These are phyloP conservation scores for Acinonyx jubatus DNA, from an alignment of 2,113 vertebrate genomes.

Conservation along the genomic window DNA sequence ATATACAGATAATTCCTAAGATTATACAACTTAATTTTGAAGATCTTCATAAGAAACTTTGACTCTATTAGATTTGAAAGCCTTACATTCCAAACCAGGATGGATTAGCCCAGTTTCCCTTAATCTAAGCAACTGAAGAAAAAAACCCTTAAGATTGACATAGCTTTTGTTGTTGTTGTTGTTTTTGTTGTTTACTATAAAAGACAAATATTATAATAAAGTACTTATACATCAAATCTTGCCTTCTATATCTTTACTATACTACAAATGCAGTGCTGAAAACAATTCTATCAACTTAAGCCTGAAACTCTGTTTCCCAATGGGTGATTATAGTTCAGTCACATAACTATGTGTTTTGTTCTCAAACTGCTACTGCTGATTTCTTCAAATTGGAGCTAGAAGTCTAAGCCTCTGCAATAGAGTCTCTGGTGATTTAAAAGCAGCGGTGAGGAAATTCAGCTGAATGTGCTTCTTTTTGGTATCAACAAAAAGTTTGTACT, in stretches of 20 bases:
- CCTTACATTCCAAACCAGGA: neutral
- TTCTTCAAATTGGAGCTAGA: neutral
- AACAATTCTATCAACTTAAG: neutral
- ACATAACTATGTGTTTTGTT: neutral
- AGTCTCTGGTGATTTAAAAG: conserved; percentile 91
- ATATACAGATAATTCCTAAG: neutral
- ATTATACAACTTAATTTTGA: neutral
- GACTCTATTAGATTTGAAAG: neutral
- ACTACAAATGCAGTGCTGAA: neutral
- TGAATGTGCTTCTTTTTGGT: conserved; percentile 91
- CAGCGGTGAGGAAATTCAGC: conserved; percentile 90
- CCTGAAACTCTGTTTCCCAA: neutral
- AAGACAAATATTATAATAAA: neutral
- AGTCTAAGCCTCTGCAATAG: conserved; percentile 86
- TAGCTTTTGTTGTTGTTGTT: neutral
- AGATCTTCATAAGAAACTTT: neutral
- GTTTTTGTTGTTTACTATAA: neutral
- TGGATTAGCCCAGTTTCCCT: neutral
- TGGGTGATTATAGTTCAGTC: neutral
- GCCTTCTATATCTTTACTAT: neutral
- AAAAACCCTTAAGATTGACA: neutral
- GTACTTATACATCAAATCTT: neutral
- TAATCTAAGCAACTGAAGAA: neutral
- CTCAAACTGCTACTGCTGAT: neutral
- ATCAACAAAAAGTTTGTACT: conserved; percentile 90